Conservation (phyloP, 2,113 vertebrate genomes). For the Carettochelys insculpta region DNA sequence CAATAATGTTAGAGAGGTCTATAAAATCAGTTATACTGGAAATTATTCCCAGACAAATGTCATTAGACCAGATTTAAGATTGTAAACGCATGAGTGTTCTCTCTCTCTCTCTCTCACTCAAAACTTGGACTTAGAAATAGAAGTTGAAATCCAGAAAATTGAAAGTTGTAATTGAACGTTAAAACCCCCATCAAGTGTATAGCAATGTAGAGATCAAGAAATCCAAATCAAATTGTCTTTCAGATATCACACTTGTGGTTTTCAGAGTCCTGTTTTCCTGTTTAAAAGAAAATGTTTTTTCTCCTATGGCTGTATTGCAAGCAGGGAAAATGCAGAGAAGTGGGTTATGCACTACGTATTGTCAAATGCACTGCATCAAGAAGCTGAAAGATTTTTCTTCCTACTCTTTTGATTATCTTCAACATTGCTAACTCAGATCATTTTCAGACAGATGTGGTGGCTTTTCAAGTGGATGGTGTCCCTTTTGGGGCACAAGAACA, state of each 20-base stretch:
- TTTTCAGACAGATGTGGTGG: not conserved
- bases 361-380: not conserved
- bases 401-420: not conserved
- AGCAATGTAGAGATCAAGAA: not conserved
- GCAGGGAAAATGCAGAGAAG: not conserved
- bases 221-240: not conserved
- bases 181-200: not conserved
- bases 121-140: constrained; percentile 17
- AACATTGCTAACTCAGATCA: constrained; percentile 8
- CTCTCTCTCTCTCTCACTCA: too few relatives aligned
- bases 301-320: not conserved
- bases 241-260: not conserved
- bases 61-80: not conserved
- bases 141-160: not conserved
- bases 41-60: constrained; percentile 15
- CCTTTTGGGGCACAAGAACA: constrained; percentile 38
- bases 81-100: not conserved
- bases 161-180: constrained; percentile 34
- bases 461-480: constrained; percentile 3
- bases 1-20: not conserved
- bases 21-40: constrained; percentile 12
- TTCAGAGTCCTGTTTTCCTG: not conserved
- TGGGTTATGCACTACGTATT: not conserved
- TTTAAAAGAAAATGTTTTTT: not conserved
- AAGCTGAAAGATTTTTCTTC: not conserved